Conservation (phyloP, 2,797 vertebrate genomes). For the Gymnopithys bicolor region DNA sequence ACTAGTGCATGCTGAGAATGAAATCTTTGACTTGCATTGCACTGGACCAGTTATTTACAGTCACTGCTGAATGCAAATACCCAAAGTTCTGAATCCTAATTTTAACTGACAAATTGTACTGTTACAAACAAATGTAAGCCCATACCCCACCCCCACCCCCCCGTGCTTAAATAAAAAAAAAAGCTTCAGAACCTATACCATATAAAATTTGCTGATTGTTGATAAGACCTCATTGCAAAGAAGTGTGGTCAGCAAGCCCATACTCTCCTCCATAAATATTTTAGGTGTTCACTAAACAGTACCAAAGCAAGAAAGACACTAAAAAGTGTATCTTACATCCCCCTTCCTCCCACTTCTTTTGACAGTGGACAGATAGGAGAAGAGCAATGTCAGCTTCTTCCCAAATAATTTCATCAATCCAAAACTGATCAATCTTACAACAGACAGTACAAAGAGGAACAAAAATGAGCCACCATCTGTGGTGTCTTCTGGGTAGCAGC, state of each 20-base stretch:
- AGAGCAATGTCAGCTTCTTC: slow-evolving; percentile 15
- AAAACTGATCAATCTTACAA: slow-evolving; percentile 43
- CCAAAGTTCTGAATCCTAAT: not conserved
- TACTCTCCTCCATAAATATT: not conserved
- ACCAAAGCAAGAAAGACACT: not conserved
- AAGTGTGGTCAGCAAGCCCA: slow-evolving; percentile 26
- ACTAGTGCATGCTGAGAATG: not conserved
- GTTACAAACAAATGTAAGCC: not conserved
- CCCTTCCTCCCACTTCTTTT: not conserved
- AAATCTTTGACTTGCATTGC: not conserved
- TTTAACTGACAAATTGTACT: not conserved
- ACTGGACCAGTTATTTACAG: not conserved
- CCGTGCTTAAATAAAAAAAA: not conserved
- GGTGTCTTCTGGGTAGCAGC: slow-evolving; percentile 2
- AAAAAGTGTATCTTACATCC: not conserved
- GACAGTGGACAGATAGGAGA: not conserved
- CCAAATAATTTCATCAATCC: slow-evolving; percentile 4
- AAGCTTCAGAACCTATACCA: not conserved
- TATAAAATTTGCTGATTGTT: not conserved
- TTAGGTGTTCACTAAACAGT: not conserved
- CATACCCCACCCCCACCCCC: no score
- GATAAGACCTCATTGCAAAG: not conserved
- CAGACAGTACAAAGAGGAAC: slow-evolving; percentile 27
- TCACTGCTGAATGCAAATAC: not conserved
- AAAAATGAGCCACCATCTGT: slow-evolving; percentile 44